Conservation (phyloP, 2,888 invertebrate species). For the Gerosis bhagava region DNA sequence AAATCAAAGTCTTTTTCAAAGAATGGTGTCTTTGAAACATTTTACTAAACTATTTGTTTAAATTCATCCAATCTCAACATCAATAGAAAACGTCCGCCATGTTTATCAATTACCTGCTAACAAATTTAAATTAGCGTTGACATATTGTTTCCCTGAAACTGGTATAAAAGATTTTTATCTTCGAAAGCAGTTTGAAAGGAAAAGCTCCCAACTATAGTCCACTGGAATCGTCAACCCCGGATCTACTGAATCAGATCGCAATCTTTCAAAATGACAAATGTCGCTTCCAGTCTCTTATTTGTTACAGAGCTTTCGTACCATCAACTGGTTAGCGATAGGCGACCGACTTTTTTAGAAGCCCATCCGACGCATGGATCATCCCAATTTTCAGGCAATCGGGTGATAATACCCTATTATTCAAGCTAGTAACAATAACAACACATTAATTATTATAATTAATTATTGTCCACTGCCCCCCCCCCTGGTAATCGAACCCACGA, state of each 20-base stretch:
- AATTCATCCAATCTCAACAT: conserved; percentile 5
- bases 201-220: conserved; percentile 11
- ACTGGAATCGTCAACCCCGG: conserved; percentile 38
- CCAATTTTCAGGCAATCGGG: too few species aligned
- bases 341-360: too few species aligned
- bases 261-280: conserved; percentile 71
- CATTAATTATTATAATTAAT: too few species aligned
- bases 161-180: conserved; percentile 21
- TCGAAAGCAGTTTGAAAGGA: conserved; percentile 17
- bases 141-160: conserved; percentile 23
- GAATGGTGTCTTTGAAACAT: too few species aligned
- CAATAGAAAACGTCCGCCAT: conserved; percentile 7
- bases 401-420: too few species aligned
- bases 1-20: too few species aligned
- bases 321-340: background rate
- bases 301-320: conserved; percentile 33
- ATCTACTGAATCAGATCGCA: conserved; percentile 65
- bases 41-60: too few species aligned
- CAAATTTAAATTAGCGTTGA: conserved; percentile 19
- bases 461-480: too few species aligned
- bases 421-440: too few species aligned
- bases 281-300: conserved; percentile 54
- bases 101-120: conserved; percentile 13
- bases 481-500: too few species aligned
- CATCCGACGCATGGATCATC: too few species aligned